These are phyloP conservation scores for Crypturellus undulatus DNA, from an alignment of 2,113 vertebrate species.

Conservation along the genomic window DNA sequence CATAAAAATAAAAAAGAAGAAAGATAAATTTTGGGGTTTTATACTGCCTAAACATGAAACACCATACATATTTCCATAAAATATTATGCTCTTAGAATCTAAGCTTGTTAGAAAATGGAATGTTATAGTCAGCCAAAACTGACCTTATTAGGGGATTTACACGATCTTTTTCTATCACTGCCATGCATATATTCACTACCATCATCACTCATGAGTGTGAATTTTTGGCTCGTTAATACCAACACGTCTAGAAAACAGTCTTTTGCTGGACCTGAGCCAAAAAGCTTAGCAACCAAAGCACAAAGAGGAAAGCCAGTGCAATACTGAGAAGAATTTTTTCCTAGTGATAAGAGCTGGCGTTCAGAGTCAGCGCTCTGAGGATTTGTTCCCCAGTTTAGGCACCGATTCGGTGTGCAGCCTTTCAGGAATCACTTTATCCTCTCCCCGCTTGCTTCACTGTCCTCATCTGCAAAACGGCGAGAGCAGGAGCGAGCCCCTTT, in stretches of 20 bases:
- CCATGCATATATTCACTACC: background rate
- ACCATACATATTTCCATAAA: background rate
- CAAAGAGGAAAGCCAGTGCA: background rate
- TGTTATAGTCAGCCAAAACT: background rate
- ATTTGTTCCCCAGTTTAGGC: background rate
- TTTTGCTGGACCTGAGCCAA: slow-evolving; percentile 17
- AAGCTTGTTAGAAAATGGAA: background rate
- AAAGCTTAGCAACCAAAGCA: slow-evolving; percentile 38
- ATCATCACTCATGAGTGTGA: accelerated
- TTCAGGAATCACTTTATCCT: background rate
- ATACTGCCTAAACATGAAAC: background rate
- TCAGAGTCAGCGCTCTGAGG: background rate
- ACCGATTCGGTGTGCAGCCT: background rate
- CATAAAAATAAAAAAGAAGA: background rate
- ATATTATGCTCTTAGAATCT: background rate
- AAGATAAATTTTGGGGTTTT: background rate
- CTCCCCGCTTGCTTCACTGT: background rate
- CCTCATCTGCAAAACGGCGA: background rate
- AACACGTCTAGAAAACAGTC: background rate
- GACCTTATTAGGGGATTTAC: background rate
- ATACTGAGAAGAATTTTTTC: background rate
- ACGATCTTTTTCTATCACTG: background rate
- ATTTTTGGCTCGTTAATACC: slow-evolving; percentile 20
- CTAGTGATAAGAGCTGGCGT: background rate
- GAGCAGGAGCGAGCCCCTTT: accelerated